Evolutionary conservation across 1,140 invertebrate species (phyloP).

Genomic region (Ceratoteleas bidentatus): DNA sequence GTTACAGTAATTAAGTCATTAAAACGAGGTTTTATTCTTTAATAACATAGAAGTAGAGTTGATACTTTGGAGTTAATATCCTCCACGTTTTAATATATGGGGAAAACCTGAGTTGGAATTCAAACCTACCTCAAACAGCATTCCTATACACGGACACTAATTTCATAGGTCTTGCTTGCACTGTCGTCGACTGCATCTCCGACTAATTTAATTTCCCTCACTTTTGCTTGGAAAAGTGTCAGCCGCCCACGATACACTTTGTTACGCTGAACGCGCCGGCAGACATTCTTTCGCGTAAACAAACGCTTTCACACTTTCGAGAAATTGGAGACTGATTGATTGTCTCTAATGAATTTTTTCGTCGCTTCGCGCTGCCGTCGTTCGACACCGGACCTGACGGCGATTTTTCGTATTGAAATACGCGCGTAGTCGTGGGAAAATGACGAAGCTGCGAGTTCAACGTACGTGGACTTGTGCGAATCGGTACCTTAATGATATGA

Average conservation of each 20-base stretch:
- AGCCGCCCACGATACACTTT: slow-evolving; percentile 69
- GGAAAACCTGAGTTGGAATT: no score
- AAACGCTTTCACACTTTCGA: slow-evolving; percentile 37
- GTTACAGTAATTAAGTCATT: no score
- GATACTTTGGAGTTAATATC: no score
- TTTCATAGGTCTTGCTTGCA: background rate
- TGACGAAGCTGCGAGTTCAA: slow-evolving; percentile 21
- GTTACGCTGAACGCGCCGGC: slow-evolving; percentile 16
- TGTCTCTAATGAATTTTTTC: slow-evolving; percentile 28
- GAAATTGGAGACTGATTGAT: slow-evolving; percentile 45
- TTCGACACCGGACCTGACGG: background rate
- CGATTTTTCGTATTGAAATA: background rate
- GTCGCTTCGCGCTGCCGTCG: background rate
- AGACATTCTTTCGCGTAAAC: slow-evolving; percentile 33
- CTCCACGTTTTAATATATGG: no score
- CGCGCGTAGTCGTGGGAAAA: background rate
- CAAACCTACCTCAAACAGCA: no score
- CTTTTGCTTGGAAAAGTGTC: slow-evolving; percentile 72
- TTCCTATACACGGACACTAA: no score
- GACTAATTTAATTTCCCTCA: slow-evolving; percentile 61
- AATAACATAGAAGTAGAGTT: no score
- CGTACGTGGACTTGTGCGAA: slow-evolving; percentile 9
- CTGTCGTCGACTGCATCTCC: slow-evolving; percentile 43
- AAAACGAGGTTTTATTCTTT: no score
- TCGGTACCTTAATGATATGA: slow-evolving; percentile 59